Percentiles rank a stretch among this genome's conserved stretches.
Conservation (phyloP, 2,888 invertebrate genomes). For the Drosophila lacicola region DNA sequence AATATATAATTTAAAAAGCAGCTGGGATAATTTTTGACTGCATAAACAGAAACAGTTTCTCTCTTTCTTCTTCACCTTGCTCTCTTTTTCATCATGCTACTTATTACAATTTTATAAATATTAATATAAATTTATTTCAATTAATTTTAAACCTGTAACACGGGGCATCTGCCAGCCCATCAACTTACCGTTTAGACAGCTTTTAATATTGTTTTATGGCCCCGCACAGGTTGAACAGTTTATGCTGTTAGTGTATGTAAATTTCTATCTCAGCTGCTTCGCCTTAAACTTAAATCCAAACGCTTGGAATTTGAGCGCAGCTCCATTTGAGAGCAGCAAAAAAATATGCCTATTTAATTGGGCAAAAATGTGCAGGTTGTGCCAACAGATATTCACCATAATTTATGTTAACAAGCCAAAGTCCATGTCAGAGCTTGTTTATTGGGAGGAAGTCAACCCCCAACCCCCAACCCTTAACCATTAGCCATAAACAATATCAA, state of each 20-base stretch:
- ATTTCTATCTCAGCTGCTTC: constrained; percentile 32
- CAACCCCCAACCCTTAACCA: background rate
- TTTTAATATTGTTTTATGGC: constrained; percentile 57
- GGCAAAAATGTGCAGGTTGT: constrained; percentile 32
- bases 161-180: constrained; percentile 1
- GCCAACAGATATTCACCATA: constrained; percentile 34
- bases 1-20: no score
- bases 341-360: constrained; percentile 43
- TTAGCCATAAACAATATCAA: constrained; percentile 9
- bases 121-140: no score
- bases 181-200: background rate
- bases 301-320: constrained; percentile 4
- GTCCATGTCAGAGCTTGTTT: constrained; percentile 39
- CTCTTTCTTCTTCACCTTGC: background rate
- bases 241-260: constrained; percentile 57
- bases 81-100: no score
- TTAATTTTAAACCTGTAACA: background rate
- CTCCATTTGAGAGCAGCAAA: no score
- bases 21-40: no score
- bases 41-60: no score
- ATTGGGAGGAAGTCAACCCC: constrained; percentile 9
- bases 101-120: no score
- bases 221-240: constrained; percentile 49
- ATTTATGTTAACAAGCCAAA: constrained; percentile 48
- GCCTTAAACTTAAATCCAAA: constrained; percentile 30